phyloP scores from a whole-genome alignment of 2,113 vertebrate species.

The Circaetus cinerascens region DNA sequence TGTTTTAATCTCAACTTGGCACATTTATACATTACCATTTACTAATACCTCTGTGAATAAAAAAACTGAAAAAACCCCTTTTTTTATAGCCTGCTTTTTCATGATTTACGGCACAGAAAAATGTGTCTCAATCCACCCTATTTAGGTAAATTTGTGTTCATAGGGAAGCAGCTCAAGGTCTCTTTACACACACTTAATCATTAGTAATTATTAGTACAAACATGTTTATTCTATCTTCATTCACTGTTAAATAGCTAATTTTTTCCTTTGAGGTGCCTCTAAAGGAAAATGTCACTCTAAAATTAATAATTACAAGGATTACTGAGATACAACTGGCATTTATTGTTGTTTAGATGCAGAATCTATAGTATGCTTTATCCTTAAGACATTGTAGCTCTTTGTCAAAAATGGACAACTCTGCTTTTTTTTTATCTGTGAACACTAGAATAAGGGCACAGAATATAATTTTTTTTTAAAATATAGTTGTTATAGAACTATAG shows the following conservation, averaged over 20 bases:
- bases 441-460: background rate
- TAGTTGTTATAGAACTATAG: background rate
- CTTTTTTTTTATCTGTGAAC: background rate
- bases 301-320: background rate
- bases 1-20: background rate
- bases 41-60: background rate
- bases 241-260: background rate
- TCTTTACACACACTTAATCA: background rate
- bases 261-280: background rate
- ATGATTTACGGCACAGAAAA: background rate
- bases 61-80: background rate
- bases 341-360: background rate
- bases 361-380: background rate
- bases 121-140: fast-evolving
- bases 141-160: background rate
- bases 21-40: background rate
- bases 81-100: background rate
- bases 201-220: background rate
- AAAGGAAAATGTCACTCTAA: background rate
- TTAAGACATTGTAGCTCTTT: background rate
- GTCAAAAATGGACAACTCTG: background rate
- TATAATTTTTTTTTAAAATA: background rate
- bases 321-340: background rate
- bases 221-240: background rate
- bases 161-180: background rate